Evolutionary conservation across 2,113 vertebrate genomes (phyloP), one percentile per base, ranked within the genome.

Genomic region (Ammodytes marinus): DNA sequence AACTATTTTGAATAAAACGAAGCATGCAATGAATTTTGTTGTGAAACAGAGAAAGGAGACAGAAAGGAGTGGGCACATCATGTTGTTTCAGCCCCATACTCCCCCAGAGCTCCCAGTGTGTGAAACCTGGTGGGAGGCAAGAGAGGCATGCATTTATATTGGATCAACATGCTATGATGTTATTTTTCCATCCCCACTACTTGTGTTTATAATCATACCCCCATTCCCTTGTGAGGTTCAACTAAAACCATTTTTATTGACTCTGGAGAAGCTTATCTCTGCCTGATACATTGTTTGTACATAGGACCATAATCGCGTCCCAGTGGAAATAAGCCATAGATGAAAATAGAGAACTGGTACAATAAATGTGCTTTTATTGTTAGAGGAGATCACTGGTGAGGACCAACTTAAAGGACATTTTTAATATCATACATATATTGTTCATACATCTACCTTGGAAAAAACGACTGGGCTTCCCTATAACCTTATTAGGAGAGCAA

Each of bases 61-160:
- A 71, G 77, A 88, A 72, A 79, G 86, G 88, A 93, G 79, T 69
- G 80, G 90, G 84, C 69, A 75, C 85, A 79, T 91, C 85, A 79
- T 91, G 88, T 89, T 92, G 80, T 87, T 91, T 81, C 68, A 84
- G 76, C 82, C 58, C 65, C 14, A 46, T 86, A 70, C 83, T 86
- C 76, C 79, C 77, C 85, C 74, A 59, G 82, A 86, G 80, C 82
- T 86, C 71, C 81, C 70, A 71, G 86, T 65, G 88, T 91, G 82
- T 81, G 81, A 83, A 89, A 84, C 86, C 85, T 89, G 54, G 86
- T 90, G 87, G 91, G 89, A 92, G 92, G 85, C 77, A 40, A 79
- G 87, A 74, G 83, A 88, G 88, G 85, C 87, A 85, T 91, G 86
- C 90, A 89, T 94, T 93, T 92, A 86, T 92, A 92, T 92, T 92